A percentile compares a stretch with the other conserved stretches of the same genome.
Conservation (phyloP, 2,888 invertebrate species). For the Eutolmus rufibarbis region DNA sequence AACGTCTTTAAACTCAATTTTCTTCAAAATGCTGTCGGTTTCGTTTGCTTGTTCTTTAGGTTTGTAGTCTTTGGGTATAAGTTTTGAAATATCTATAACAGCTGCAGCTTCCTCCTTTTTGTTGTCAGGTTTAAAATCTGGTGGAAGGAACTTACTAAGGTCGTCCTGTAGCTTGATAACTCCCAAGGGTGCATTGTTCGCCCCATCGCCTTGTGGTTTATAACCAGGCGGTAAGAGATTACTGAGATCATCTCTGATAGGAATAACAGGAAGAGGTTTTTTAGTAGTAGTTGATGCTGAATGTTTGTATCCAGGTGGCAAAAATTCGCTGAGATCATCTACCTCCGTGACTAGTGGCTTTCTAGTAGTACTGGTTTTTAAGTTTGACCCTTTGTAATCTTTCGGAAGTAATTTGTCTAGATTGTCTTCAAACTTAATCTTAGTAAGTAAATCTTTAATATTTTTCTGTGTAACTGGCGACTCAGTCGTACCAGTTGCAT, state of each 20-base stretch:
- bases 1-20: conserved; percentile 61
- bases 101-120: conserved; percentile 48
- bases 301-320: conserved; percentile 73
- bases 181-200: conserved; percentile 47
- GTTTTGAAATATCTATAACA: conserved; percentile 64
- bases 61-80: conserved; percentile 72
- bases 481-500: conserved; percentile 59
- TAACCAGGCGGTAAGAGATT: conserved; percentile 69
- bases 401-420: conserved; percentile 64
- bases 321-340: conserved; percentile 68
- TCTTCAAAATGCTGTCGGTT: conserved; percentile 51
- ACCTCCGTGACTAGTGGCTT: conserved; percentile 62
- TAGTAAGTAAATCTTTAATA: conserved; percentile 56
- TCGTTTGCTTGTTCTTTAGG: conserved; percentile 48
- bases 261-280: conserved; percentile 50
- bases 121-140: conserved; percentile 64
- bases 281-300: conserved; percentile 55
- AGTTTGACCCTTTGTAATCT: conserved; percentile 65
- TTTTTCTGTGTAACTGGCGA: conserved; percentile 43
- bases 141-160: conserved; percentile 69
- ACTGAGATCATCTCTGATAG: conserved; percentile 62
- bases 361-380: conserved; percentile 58
- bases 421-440: conserved; percentile 59
- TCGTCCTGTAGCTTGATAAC: conserved; percentile 57
- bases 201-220: conserved; percentile 55